Evolutionary conservation across 2,888 invertebrate genomes (phyloP), one percentile per base, ranked within the genome.

Genomic region (Autographa gamma): DNA sequence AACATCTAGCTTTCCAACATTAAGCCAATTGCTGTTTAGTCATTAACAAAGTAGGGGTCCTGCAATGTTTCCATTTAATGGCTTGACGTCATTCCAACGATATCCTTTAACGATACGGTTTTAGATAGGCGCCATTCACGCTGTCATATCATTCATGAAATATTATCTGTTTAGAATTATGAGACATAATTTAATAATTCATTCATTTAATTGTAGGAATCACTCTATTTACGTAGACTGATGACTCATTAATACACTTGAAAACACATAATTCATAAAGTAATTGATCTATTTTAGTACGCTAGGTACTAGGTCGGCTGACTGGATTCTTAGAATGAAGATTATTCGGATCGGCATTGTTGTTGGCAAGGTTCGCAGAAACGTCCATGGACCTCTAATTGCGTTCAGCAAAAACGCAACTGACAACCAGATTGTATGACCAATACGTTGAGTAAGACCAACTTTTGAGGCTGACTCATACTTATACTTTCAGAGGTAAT

Each of bases 351-450:
- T 82, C 76, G 77, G 73, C 81, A 84, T 82, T 88, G 88, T 86
- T 84, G 77, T 81, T 72, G 64, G 72, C 69, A 73, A 73, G 81
- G 77, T 90, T 90, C 90, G 79, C 77, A 87, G 90, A 89, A 89
- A 69, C 75, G 54, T 41, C 61, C 48, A 52, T 70, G 63, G 78
- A 83, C 88, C 88, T 90, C 88, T 93, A 93, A 93, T 93, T 93
- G 91, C 83, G 85, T 81, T 86, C 83, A 88, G 90, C 91, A 93
- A 93, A 93, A 93, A 93, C 80, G 73, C 72, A 73, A 79, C 87
- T 89, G 88, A 91, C 93, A 92, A 92, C 92, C 87, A 88, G 86
- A 89, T 90, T 87, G 88, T 89, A 90, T 91, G 92, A 92, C 87
- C 91, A 92, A 92, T 90, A 72, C 87, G 85, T 90, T 92, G 89